phyloP scores from a whole-genome alignment of 2,888 invertebrate genomes.

The Conistra vaccinii region DNA sequence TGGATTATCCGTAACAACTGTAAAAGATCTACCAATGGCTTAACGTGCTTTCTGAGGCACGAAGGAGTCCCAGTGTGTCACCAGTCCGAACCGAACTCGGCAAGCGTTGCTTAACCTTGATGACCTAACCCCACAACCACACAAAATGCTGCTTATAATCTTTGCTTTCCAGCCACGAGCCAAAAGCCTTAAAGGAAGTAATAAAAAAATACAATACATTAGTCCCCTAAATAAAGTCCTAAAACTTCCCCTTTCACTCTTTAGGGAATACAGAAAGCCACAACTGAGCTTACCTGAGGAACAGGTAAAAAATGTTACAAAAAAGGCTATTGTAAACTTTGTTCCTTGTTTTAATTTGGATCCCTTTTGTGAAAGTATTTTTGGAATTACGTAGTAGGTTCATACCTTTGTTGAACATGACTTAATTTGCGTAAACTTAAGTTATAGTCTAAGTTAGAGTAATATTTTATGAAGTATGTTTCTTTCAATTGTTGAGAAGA shows the following conservation, averaged over 20 bases:
- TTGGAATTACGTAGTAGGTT: slow-evolving; percentile 25
- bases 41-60: background rate
- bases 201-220: slow-evolving; percentile 14
- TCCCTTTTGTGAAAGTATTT: slow-evolving; percentile 48
- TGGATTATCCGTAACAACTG: too few species aligned
- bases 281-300: slow-evolving; percentile 35
- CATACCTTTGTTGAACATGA: slow-evolving; percentile 38
- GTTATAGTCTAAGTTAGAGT: slow-evolving; percentile 39
- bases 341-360: slow-evolving; percentile 41
- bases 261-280: slow-evolving; percentile 30
- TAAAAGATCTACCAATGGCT: background rate
- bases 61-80: background rate
- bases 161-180: background rate
- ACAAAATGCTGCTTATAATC: background rate
- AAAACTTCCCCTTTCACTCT: slow-evolving; percentile 13
- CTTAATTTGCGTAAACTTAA: slow-evolving; percentile 47
- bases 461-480: slow-evolving; percentile 9
- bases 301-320: slow-evolving; percentile 42
- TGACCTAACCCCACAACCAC: background rate
- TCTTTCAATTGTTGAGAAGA: slow-evolving; percentile 14
- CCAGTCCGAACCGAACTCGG: background rate
- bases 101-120: background rate
- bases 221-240: slow-evolving; percentile 18
- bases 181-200: background rate
- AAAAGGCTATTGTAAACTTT: slow-evolving; percentile 54